Conservation (phyloP, 30 jellyfish, hydroid and myxozoan species). For the Pelagia noctiluca region DNA sequence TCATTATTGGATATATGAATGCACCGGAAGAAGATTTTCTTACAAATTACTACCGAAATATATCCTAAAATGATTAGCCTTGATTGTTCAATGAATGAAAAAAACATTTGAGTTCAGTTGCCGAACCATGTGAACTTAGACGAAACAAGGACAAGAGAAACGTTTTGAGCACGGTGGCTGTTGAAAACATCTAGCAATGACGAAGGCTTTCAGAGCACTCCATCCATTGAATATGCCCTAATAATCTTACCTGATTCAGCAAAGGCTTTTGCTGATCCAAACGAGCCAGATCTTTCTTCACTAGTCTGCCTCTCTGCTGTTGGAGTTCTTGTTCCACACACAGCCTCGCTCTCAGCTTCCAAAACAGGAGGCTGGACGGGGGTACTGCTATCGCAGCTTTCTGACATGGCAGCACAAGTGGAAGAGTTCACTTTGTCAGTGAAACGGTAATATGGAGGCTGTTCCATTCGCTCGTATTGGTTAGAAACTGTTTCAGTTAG, state of each 20-base stretch:
- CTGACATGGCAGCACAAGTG: conserved; percentile 36
- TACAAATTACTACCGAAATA: too few relatives aligned
- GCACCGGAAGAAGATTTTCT: too few relatives aligned
- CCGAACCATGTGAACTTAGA: too few relatives aligned
- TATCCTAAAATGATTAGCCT: too few relatives aligned
- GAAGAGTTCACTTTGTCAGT: conserved; percentile 56
- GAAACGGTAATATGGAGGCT: conserved; percentile 88
- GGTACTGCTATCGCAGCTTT: conserved; percentile 51
- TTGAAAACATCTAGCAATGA: not conserved
- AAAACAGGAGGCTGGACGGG: conserved; percentile 43
- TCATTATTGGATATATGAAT: too few relatives aligned
- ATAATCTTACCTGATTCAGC: conserved; percentile 89
- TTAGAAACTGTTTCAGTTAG: conserved; percentile 91
- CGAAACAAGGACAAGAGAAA: too few relatives aligned
- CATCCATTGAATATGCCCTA: not conserved
- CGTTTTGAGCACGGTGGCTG: too few relatives aligned
- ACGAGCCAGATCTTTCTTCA: conserved; percentile 84
- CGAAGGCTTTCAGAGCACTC: not conserved
- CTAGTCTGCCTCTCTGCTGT: conserved; percentile 50
- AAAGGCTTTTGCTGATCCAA: conserved; percentile 94
- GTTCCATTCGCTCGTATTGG: conserved; percentile 92
- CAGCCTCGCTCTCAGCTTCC: conserved; percentile 56
- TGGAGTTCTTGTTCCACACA: conserved; percentile 41
- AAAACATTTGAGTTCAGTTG: too few relatives aligned
- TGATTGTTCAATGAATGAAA: too few relatives aligned